Evolutionary conservation across 2,113 vertebrate genomes (phyloP).

Genomic region (Rhabdomys dilectus): DNA sequence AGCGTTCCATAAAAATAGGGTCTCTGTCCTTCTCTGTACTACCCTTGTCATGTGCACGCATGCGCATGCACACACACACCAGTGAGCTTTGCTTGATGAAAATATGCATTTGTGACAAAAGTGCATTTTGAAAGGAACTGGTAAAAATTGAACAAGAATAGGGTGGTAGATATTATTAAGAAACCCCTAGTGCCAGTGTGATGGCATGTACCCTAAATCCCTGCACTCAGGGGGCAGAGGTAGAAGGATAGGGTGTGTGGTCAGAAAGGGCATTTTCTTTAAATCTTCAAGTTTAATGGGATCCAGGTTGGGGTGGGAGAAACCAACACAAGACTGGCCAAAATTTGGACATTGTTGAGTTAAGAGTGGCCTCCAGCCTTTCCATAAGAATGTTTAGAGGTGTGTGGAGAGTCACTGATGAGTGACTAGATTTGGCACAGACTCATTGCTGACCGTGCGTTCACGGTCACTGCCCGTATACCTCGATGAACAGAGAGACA

Average conservation of each 20-base stretch:
- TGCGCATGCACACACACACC: accelerated
- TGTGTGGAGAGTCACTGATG: not conserved
- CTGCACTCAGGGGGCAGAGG: not conserved
- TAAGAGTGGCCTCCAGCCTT: not conserved
- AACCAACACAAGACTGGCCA: not conserved
- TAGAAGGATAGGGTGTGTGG: not conserved
- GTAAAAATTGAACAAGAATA: not conserved
- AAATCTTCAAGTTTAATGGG: not conserved
- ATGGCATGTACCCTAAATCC: not conserved
- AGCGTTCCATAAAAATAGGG: accelerated
- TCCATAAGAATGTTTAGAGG: not conserved
- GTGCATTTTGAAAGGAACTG: not conserved
- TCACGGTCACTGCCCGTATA: not conserved
- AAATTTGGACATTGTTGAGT: not conserved
- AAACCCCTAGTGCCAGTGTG: not conserved
- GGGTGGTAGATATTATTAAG: not conserved
- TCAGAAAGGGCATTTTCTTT: not conserved
- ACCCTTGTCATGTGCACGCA: accelerated
- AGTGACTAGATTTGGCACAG: not conserved
- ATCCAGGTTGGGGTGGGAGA: not conserved
- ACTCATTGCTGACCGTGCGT: not conserved
- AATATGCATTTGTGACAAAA: not conserved
- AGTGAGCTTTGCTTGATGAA: not conserved
- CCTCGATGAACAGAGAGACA: not conserved
- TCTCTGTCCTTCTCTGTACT: not conserved